Conservation (phyloP, 2,888 invertebrate species). For the Lomographa bimaculata region DNA sequence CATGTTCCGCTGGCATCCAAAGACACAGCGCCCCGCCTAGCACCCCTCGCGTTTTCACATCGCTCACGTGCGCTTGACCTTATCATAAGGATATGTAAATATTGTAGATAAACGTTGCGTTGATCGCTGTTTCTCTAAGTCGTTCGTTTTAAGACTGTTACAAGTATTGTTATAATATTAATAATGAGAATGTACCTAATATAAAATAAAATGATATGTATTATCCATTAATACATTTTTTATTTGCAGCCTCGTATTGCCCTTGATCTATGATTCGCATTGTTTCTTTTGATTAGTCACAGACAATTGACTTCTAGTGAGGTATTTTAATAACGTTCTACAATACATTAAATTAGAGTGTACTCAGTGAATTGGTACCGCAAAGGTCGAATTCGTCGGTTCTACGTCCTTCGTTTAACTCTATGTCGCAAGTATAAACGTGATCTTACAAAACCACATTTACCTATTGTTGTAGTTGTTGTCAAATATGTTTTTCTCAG, state of each 20-base stretch:
- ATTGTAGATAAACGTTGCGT: constrained; percentile 72
- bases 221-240: constrained; percentile 29
- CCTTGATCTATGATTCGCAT: constrained; percentile 36
- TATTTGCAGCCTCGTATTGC: constrained; percentile 22
- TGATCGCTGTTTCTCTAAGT: constrained; percentile 75
- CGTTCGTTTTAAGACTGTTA: constrained; percentile 82
- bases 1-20: constrained; percentile 52
- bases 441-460: constrained; percentile 41
- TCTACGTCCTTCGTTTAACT: constrained; percentile 41
- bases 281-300: constrained; percentile 33
- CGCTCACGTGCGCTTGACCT: constrained; percentile 70
- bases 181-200: too few relatives aligned
- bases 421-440: constrained; percentile 35
- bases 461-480: constrained; percentile 44
- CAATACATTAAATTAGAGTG: constrained; percentile 11
- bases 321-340: constrained; percentile 31
- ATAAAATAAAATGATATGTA: constrained; percentile 66
- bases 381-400: constrained; percentile 40
- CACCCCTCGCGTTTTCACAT: constrained; percentile 65
- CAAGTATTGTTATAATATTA: constrained; percentile 80
- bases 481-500: constrained; percentile 36
- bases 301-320: constrained; percentile 29
- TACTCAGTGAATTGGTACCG: constrained; percentile 39
- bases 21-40: constrained; percentile 65
- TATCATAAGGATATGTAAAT: constrained; percentile 53